Evolutionary conservation across 2,113 vertebrate species (phyloP).

Genomic region (Corythoichthys intestinalis): DNA sequence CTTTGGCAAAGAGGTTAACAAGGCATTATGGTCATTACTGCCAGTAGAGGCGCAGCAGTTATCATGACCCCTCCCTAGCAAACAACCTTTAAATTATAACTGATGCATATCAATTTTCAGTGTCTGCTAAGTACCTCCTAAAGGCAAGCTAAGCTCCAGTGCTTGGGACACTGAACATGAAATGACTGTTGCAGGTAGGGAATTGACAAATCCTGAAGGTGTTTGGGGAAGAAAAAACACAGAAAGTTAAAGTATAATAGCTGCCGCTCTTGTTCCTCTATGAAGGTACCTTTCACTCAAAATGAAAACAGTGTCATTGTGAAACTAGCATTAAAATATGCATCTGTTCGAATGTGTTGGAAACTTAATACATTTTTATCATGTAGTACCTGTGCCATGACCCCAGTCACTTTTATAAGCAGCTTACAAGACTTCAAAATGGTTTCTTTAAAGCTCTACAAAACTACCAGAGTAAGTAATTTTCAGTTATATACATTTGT

Average conservation of each 20-base stretch:
- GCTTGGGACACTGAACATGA: conserved; percentile 34
- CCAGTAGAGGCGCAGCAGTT: conserved; percentile 29
- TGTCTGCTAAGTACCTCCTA: conserved; percentile 50
- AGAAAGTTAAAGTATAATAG: too few relatives aligned
- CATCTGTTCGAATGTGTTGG: too few relatives aligned
- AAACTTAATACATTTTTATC: too few relatives aligned
- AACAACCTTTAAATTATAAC: conserved; percentile 60
- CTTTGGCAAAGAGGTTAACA: conserved; percentile 63
- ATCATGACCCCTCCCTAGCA: conserved; percentile 22
- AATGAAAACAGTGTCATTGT: too few relatives aligned
- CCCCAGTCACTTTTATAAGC: neutral
- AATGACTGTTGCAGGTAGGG: conserved; percentile 12
- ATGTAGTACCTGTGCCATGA: neutral
- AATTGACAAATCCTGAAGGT: too few relatives aligned
- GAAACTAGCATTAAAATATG: too few relatives aligned
- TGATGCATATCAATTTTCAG: conserved; percentile 60
- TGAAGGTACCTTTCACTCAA: too few relatives aligned
- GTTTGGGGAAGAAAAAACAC: too few relatives aligned
- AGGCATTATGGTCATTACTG: conserved; percentile 60
- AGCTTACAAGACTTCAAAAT: neutral
- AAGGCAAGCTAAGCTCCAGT: conserved; percentile 48
- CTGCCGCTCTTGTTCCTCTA: too few relatives aligned
- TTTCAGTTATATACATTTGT: neutral
- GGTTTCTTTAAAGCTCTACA: conserved; percentile 1
- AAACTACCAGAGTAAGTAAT: neutral